Conservation (phyloP, 2,888 invertebrate genomes). For the Myathropa florea region DNA sequence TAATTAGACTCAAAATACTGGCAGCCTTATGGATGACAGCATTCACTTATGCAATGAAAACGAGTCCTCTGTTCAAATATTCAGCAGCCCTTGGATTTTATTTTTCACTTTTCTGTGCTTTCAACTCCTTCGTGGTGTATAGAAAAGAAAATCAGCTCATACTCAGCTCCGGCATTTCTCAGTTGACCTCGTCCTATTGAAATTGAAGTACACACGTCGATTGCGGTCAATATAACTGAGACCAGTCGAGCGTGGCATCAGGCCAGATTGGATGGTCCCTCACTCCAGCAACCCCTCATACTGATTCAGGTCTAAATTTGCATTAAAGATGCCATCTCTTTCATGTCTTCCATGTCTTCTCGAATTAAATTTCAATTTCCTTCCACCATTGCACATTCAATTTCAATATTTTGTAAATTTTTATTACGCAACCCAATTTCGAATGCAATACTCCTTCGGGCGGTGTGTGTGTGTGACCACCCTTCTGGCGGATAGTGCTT, state of each 20-base stretch:
- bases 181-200: background rate
- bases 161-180: background rate
- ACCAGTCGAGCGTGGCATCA: conserved; percentile 9
- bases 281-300: background rate
- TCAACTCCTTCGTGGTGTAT: background rate
- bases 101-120: background rate
- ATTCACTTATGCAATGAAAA: too few species aligned
- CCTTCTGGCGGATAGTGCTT: background rate
- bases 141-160: background rate
- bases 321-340: conserved; percentile 1
- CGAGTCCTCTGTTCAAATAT: too few species aligned
- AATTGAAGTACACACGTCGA: background rate
- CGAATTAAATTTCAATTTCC: conserved; percentile 59
- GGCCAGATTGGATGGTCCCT: background rate
- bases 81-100: too few species aligned
- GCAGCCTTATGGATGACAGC: too few species aligned
- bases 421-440: conserved; percentile 59
- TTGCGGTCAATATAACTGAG: conserved; percentile 3
- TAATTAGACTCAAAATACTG: too few species aligned
- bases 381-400: conserved; percentile 64
- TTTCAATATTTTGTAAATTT: conserved; percentile 66
- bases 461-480: background rate
- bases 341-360: background rate
- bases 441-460: conserved; percentile 48
- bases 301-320: conserved; percentile 6